These are phyloP conservation scores for Neopelma chrysocephalum DNA, from an alignment of 2,797 vertebrate genomes.

Conservation along the genomic window DNA sequence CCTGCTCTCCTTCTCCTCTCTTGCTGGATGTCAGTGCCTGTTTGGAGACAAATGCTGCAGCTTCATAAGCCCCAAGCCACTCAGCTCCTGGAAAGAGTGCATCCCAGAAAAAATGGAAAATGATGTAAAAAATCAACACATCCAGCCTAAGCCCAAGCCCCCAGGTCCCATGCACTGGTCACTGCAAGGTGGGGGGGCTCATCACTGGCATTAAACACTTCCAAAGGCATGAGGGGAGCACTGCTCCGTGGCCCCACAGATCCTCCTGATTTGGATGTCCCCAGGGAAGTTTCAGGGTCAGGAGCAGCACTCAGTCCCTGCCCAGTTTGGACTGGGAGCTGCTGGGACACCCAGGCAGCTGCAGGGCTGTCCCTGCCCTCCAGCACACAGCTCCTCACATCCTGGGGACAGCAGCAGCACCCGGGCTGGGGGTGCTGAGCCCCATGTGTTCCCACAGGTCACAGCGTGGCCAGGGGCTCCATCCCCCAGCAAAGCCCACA, in stretches of 20 bases:
- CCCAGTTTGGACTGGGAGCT: neutral
- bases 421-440: neutral
- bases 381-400: neutral
- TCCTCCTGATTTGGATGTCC: neutral
- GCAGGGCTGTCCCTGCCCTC: neutral
- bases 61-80: neutral
- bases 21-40: accelerated
- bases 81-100: accelerated
- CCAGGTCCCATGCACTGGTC: no score
- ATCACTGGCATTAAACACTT: accelerated
- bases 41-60: neutral
- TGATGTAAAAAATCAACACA: neutral
- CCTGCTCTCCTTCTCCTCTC: neutral
- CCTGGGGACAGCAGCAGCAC: neutral
- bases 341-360: neutral
- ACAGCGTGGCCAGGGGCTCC: neutral
- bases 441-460: accelerated
- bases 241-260: neutral
- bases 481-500: neutral
- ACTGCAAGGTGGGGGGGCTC: accelerated
- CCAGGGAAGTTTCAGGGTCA: neutral
- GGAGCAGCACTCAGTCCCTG: neutral
- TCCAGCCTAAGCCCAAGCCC: neutral
- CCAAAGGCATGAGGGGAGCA: neutral
- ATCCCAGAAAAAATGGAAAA: neutral